Conservation (phyloP, 2,797 vertebrate genomes). For the Rhinophrynus dorsalis region DNA sequence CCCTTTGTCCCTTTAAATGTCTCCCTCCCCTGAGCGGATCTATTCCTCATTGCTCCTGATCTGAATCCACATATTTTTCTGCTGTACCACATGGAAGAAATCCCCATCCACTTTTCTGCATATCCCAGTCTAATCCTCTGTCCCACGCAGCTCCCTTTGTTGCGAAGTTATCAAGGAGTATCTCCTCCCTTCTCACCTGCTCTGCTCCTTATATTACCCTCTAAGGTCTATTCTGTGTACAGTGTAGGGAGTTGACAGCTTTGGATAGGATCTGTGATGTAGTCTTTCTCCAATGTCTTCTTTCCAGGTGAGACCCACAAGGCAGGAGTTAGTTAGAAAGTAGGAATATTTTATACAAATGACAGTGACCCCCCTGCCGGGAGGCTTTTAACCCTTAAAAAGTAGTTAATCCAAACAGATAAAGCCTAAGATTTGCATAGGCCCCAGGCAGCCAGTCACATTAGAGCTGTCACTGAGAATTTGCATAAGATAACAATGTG, state of each 20-base stretch:
- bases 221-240: not conserved
- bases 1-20: too few species aligned
- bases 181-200: not conserved
- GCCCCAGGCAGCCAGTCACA: conserved; percentile 71
- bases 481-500: conserved; percentile 84
- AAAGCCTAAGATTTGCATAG: conserved; percentile 68
- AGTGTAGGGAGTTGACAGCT: not conserved
- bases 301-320: conserved; percentile 53
- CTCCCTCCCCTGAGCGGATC: too few species aligned
- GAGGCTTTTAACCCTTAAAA: conserved; percentile 64
- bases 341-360: conserved; percentile 65
- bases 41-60: too few species aligned
- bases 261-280: conserved; percentile 9
- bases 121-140: not conserved
- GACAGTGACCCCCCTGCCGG: conserved; percentile 37
- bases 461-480: conserved; percentile 55
- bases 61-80: too few species aligned
- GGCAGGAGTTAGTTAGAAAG: conserved; percentile 41
- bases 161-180: too few species aligned
- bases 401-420: conserved; percentile 52
- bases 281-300: conserved; percentile 63
- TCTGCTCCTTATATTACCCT: not conserved
- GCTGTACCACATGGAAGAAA: too few species aligned
- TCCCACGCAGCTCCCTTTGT: not conserved
- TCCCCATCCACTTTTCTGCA: conserved; percentile 24